Conservation (phyloP, 2,888 invertebrate genomes). For the Drosophila stalkeri region DNA sequence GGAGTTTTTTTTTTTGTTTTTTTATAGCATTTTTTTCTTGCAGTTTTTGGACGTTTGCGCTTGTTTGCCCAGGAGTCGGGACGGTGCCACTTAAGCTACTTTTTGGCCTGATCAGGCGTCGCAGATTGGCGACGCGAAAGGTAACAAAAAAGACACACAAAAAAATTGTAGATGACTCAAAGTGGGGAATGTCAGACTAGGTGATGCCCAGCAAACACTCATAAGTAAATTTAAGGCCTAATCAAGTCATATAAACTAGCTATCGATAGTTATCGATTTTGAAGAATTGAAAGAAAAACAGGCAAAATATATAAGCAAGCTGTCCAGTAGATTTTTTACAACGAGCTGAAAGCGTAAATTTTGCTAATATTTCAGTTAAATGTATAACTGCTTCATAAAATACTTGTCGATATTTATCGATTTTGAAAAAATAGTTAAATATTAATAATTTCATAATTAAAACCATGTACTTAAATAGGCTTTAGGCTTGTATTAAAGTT, state of each 20-base stretch:
- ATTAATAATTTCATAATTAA: neutral
- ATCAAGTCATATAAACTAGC: neutral
- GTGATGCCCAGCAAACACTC: neutral
- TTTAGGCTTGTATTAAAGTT: no score
- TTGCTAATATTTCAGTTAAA: no score
- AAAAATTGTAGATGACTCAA: slow-evolving; percentile 9
- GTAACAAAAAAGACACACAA: slow-evolving; percentile 51
- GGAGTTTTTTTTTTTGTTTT: slow-evolving; percentile 41
- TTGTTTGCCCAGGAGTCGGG: slow-evolving; percentile 63
- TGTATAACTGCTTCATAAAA: neutral
- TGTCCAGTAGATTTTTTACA: neutral
- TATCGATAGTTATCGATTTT: slow-evolving; percentile 1
- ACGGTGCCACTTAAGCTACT: slow-evolving; percentile 74
- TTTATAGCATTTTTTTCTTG: slow-evolving; percentile 19
- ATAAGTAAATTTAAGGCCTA: neutral
- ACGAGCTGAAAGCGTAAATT: neutral
- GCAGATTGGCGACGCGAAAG: slow-evolving; percentile 74
- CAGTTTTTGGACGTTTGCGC: slow-evolving; percentile 12
- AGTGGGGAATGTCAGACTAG: neutral
- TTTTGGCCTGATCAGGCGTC: slow-evolving; percentile 63
- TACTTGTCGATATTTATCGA: neutral
- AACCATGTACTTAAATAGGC: no score
- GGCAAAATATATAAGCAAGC: accelerated
- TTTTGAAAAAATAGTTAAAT: neutral
- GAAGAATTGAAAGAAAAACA: no score